These are phyloP conservation scores for Coelogynopora nodosa DNA, from an alignment of 2,888 invertebrate species.

Conservation along the genomic window DNA sequence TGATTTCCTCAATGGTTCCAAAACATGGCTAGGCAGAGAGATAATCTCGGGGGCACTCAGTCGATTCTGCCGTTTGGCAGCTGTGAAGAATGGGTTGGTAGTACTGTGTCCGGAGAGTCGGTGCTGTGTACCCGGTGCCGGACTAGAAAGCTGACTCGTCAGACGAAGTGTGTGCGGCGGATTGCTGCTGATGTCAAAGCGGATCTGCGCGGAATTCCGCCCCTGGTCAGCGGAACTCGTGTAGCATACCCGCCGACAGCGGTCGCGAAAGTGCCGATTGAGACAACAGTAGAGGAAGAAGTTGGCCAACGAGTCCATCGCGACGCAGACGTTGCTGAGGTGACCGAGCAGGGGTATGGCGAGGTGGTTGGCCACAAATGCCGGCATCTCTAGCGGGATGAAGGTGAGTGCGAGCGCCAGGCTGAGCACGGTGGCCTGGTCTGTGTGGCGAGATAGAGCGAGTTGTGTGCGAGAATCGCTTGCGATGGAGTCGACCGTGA, in stretches of 20 bases:
- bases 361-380: background rate
- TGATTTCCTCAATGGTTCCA: no score
- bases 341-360: background rate
- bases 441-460: background rate
- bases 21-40: no score
- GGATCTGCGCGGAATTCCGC: background rate
- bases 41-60: no score
- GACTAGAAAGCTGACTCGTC: background rate
- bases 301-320: background rate
- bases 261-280: background rate
- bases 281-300: background rate
- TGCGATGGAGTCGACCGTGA: background rate
- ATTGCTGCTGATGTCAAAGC: background rate
- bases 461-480: background rate
- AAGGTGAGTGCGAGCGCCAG: background rate
- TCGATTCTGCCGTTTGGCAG: no score
- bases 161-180: background rate
- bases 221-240: no score
- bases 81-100: background rate
- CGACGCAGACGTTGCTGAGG: background rate
- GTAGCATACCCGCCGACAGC: background rate
- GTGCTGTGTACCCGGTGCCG: background rate
- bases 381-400: background rate
- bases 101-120: background rate
- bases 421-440: background rate